phyloP scores from a whole-genome alignment of 2,888 invertebrate species.

The Epirrita christyi region DNA sequence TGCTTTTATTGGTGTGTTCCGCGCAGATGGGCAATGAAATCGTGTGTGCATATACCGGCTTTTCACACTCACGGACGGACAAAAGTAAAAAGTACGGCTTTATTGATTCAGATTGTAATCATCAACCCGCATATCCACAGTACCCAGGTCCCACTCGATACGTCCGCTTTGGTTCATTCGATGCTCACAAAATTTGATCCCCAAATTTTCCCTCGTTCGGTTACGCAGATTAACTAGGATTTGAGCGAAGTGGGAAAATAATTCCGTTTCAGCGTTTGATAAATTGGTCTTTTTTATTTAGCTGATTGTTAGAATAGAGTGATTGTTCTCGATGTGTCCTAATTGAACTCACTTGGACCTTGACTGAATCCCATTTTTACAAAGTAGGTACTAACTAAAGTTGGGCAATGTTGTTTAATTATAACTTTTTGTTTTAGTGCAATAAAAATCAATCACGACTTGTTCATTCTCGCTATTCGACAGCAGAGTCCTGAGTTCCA shows the following conservation, averaged over 20 bases:
- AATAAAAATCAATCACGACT: no score
- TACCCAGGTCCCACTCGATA: conserved; percentile 25
- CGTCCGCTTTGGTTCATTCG: conserved; percentile 34
- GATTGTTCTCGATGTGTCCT: conserved; percentile 17
- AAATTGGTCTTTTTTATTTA: conserved; percentile 31
- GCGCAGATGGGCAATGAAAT: conserved; percentile 31
- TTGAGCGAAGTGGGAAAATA: conserved; percentile 39
- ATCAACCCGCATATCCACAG: conserved; percentile 33
- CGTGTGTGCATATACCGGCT: conserved; percentile 26
- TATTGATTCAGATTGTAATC: conserved; percentile 36
- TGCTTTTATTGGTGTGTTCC: conserved; percentile 33
- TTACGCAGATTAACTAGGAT: conserved; percentile 40
- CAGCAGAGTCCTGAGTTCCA: no score
- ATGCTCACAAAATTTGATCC: conserved; percentile 35
- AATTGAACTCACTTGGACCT: neutral
- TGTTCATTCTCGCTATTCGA: no score
- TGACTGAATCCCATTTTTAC: neutral
- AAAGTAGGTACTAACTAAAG: neutral
- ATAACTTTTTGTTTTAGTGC: no score
- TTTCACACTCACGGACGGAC: conserved; percentile 20
- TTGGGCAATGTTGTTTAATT: neutral
- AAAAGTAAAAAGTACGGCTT: conserved; percentile 33
- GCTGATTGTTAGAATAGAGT: conserved; percentile 13
- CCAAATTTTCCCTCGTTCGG: conserved; percentile 37
- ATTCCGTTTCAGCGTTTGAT: conserved; percentile 36